Percentiles rank a stretch among this genome's conserved stretches.
Evolutionary conservation across 2,888 invertebrate species (phyloP).

Genomic region (Trachelus stipa): DNA sequence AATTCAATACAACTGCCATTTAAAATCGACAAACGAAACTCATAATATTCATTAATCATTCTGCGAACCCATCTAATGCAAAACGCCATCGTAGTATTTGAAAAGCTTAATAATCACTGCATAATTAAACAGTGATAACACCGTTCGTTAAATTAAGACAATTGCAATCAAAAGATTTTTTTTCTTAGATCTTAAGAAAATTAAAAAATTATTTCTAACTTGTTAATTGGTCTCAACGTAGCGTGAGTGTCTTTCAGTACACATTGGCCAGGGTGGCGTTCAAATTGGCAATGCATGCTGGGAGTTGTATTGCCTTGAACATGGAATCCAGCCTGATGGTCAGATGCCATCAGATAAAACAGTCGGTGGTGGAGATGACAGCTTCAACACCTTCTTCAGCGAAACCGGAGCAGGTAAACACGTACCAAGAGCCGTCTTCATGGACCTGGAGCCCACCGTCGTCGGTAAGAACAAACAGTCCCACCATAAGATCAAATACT

Average conservation of each 20-base stretch:
- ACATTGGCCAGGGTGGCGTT: conserved; percentile 86
- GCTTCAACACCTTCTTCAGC: conserved; percentile 82
- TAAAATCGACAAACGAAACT: not conserved
- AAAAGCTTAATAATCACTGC: conserved; percentile 53
- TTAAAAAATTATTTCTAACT: not conserved
- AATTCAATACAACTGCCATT: not conserved
- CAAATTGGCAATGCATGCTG: conserved; percentile 89
- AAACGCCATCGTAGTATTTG: not conserved
- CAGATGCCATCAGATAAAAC: conserved; percentile 87
- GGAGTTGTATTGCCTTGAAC: conserved; percentile 86
- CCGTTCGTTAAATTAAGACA: not conserved
- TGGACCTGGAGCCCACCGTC: conserved; percentile 92
- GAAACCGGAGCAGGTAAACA: conserved; percentile 84
- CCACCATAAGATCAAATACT: not conserved
- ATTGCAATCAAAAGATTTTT: not conserved
- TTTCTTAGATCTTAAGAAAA: not conserved
- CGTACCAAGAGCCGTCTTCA: conserved; percentile 88
- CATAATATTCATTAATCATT: conserved; percentile 10
- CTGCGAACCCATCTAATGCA: conserved; percentile 11
- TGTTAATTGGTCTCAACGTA: conserved; percentile 52
- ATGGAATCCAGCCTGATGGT: conserved; percentile 85
- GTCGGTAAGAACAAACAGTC: conserved; percentile 73
- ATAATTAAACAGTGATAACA: conserved; percentile 65
- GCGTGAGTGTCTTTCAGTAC: conserved; percentile 89
- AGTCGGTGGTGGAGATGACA: conserved; percentile 80